Conservation (phyloP, 2,113 vertebrate species). For the Merops nubicus region DNA sequence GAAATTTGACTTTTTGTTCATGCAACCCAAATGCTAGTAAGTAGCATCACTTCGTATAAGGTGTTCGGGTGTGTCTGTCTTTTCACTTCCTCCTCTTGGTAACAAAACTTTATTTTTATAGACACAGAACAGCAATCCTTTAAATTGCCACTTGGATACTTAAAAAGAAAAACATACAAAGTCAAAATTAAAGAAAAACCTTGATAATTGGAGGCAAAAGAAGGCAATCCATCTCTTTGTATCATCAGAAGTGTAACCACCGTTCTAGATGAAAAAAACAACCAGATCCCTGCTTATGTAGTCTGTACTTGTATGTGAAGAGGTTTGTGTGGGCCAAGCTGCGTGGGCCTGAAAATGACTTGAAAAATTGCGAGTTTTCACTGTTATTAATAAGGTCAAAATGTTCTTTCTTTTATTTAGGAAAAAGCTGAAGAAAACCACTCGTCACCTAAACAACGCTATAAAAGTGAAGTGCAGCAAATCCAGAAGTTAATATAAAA, state of each 20-base stretch:
- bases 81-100: background rate
- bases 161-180: background rate
- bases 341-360: background rate
- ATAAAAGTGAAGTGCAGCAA: conserved; percentile 29
- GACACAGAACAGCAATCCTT: background rate
- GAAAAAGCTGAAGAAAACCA: background rate
- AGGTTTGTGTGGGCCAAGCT: background rate
- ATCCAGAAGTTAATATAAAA: conserved; percentile 57
- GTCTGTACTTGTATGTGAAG: background rate
- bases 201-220: background rate
- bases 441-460: background rate
- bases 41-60: background rate
- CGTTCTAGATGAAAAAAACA: background rate
- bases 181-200: background rate
- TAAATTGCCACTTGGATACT: background rate
- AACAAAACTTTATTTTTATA: background rate
- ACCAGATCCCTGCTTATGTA: background rate
- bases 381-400: conserved; percentile 48
- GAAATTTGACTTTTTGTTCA: background rate
- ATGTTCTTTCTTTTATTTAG: conserved; percentile 38
- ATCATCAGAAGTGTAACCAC: background rate
- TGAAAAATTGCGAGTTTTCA: conserved; percentile 14
- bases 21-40: background rate
- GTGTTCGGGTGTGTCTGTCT: background rate
- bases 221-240: background rate